A percentile compares a stretch with the other conserved stretches of the same genome.
phyloP scores from a whole-genome alignment of 1,140 invertebrate genomes.

The Aphaenogaster floridana region DNA sequence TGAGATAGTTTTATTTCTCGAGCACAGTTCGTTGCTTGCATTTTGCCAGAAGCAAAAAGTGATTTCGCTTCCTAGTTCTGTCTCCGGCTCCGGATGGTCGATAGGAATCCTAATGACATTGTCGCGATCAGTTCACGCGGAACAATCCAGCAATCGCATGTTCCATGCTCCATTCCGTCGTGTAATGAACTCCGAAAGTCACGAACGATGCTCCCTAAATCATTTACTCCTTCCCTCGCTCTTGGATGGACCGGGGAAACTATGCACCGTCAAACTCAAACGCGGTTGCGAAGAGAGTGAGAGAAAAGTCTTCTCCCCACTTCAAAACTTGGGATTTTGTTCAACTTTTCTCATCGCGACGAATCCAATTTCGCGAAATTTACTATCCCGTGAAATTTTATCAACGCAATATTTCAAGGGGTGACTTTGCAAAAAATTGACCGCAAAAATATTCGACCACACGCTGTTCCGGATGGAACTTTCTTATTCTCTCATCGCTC shows the following conservation, averaged over 20 bases:
- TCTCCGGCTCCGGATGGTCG: not conserved
- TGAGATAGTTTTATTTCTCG: not conserved
- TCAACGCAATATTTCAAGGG: constrained; percentile 35
- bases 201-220: constrained; percentile 39
- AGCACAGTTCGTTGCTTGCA: not conserved
- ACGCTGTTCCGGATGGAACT: not conserved
- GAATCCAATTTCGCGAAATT: constrained; percentile 43
- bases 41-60: not conserved
- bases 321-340: constrained; percentile 31
- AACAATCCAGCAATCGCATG: constrained; percentile 52
- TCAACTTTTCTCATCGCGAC: constrained; percentile 52
- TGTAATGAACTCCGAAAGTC: constrained; percentile 56
- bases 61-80: not conserved
- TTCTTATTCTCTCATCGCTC: not conserved
- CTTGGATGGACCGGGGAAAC: not conserved
- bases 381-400: constrained; percentile 37
- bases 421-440: not conserved
- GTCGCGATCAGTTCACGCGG: constrained; percentile 38
- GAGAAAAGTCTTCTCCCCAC: constrained; percentile 3
- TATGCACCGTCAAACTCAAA: constrained; percentile 40
- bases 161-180: constrained; percentile 37
- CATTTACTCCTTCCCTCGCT: constrained; percentile 34
- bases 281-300: not conserved
- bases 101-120: constrained; percentile 48
- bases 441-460: constrained; percentile 1